Evolutionary conservation across 2,888 invertebrate species (phyloP).

Genomic region (Leptopilina drosophilae): DNA sequence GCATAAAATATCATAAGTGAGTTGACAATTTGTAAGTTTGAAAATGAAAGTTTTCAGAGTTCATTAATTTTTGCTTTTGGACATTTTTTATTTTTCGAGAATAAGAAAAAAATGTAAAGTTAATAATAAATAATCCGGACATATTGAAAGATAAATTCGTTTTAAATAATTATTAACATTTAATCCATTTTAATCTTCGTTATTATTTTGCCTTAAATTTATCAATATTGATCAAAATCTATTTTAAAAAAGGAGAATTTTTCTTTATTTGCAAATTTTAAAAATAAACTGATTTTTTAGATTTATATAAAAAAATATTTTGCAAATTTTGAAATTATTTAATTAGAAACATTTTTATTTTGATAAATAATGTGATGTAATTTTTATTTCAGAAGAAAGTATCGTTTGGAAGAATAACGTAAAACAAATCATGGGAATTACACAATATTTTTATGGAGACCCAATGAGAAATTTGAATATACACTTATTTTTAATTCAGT

Average conservation of each 20-base stretch:
- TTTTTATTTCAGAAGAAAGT: neutral
- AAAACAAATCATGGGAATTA: neutral
- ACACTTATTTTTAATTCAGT: neutral
- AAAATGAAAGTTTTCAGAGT: too few species aligned
- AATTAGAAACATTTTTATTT: neutral
- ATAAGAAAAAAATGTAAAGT: too few species aligned
- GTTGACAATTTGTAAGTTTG: constrained; percentile 2
- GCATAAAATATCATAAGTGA: constrained; percentile 1
- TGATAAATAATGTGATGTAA: neutral
- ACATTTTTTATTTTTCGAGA: too few species aligned
- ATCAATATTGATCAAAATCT: too few species aligned
- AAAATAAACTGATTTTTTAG: neutral
- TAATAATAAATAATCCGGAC: too few species aligned
- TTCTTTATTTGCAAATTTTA: neutral
- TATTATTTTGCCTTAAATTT: too few species aligned
- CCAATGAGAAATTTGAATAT: constrained; percentile 2
- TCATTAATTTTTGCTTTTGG: too few species aligned
- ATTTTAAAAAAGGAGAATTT: too few species aligned
- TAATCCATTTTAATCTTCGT: too few species aligned
- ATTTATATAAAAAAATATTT: too few species aligned
- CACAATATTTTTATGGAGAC: neutral
- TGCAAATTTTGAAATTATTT: neutral
- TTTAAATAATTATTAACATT: too few species aligned
- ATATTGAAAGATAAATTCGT: too few species aligned
- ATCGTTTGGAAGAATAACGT: neutral